Evolutionary conservation across 2,797 vertebrate species (phyloP).

Genomic region (Taenioides sp.): DNA sequence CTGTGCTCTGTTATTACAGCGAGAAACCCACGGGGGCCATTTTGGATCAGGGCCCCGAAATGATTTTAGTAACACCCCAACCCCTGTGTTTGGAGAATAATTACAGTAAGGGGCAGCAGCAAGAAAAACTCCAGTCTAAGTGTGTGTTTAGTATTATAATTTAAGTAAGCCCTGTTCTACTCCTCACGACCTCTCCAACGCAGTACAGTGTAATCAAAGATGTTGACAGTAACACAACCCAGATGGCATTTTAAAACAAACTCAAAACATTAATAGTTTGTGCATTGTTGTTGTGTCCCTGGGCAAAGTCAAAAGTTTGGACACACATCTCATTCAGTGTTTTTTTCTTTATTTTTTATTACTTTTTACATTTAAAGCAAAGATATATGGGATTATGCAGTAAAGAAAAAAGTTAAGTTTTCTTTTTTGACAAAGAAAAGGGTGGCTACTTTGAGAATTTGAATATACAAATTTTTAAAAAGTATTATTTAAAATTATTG

Average conservation of each 20-base stretch:
- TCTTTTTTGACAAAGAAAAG: too few species aligned
- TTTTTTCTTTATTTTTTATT: too few species aligned
- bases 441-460: too few species aligned
- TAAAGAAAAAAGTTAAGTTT: too few species aligned
- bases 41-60: constrained; percentile 7
- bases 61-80: constrained; percentile 19
- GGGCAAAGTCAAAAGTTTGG: not conserved
- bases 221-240: not conserved
- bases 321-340: too few species aligned
- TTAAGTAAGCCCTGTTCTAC: constrained; percentile 14
- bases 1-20: constrained; percentile 10
- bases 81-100: constrained; percentile 11
- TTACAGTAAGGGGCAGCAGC: too few species aligned
- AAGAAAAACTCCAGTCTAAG: too few species aligned
- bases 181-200: constrained; percentile 2
- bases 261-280: not conserved
- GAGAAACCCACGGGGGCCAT: constrained; percentile 10
- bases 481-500: too few species aligned
- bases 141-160: constrained; percentile 20
- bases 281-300: not conserved
- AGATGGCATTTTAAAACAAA: not conserved
- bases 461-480: too few species aligned
- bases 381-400: too few species aligned
- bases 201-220: not conserved
- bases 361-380: too few species aligned